Evolutionary conservation across 2,113 vertebrate species (phyloP), one percentile per base, ranked within the genome.

Genomic region (Artemisiospiza belli): DNA sequence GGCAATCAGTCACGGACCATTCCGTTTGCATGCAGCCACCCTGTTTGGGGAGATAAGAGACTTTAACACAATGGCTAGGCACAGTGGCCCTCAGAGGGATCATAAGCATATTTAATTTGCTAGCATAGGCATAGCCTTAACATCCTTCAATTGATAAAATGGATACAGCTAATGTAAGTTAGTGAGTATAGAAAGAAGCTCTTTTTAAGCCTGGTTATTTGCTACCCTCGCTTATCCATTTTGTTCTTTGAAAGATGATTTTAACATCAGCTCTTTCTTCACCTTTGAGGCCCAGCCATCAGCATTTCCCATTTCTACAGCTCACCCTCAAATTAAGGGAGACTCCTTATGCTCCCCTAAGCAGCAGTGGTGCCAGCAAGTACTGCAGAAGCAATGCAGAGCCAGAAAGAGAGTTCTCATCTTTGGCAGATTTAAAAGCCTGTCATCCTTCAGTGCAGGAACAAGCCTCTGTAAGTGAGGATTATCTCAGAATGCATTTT

Each of bases 401-500:
- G 91, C 81, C 57, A 51, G 89, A 92, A 74, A 47, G 77, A 92
- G 82, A 92, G 33, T 83, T 73, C 90, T 92, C 87, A 90, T 90
- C 78, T 76, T 78, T 93, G 82, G 61, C 93, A 93, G 88, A 86
- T 80, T 93, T 90, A 77, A 96, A 83, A 63, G 87, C 72, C 83
- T 96, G 77, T 79, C 72, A 77, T 86, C 87, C 92, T 78, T 88
- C 89, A 84, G 27, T 91, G 89, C 49, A 73, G 73, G 54, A 68
- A 68, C 70, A 94, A 73, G 47, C 12, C 78, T 87, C 51, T 85
- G 31, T 92, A 83, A 87, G 87, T 87, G 63, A 62, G 55, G 87
- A 91, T 95, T 93, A 89, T 59, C 76, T 94, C 92, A 92, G 75
- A 94, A 63, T 83, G 77, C 58, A 77, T 92, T 95, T 95, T 91